Conservation (phyloP, 2,888 invertebrate species). For the Pocota personata region DNA sequence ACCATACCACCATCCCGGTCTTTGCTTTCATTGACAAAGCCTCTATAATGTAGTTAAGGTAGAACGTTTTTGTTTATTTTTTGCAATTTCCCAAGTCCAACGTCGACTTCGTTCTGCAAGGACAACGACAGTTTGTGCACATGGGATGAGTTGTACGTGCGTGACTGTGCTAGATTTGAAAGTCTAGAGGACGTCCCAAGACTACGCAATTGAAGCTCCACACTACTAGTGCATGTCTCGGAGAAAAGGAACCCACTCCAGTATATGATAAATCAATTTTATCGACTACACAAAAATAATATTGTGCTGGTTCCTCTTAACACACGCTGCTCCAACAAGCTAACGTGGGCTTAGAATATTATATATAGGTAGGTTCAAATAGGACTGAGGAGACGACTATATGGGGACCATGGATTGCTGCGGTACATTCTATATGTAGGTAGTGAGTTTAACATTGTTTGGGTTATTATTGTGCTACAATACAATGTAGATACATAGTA, state of each 20-base stretch:
- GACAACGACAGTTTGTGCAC: slow-evolving; percentile 21
- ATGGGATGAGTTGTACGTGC: slow-evolving; percentile 33
- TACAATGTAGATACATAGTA: slow-evolving; percentile 12
- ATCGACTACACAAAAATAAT: slow-evolving; percentile 67
- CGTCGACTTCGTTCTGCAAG: slow-evolving; percentile 8
- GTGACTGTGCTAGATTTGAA: slow-evolving; percentile 50
- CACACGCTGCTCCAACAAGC: background rate
- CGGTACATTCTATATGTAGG: background rate
- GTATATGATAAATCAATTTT: slow-evolving; percentile 64
- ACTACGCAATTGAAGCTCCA: slow-evolving; percentile 46
- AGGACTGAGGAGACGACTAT: background rate
- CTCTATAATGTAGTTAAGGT: slow-evolving; percentile 18
- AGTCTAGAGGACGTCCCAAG: slow-evolving; percentile 33
- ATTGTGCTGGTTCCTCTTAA: background rate
- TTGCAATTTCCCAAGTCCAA: slow-evolving; percentile 21
- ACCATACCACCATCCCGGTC: background rate
- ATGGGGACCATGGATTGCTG: background rate
- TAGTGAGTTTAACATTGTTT: slow-evolving; percentile 38
- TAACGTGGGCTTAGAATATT: slow-evolving; percentile 9
- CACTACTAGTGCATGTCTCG: slow-evolving; percentile 31
- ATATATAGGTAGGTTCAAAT: slow-evolving; percentile 14
- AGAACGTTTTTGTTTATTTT: slow-evolving; percentile 28
- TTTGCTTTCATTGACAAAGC: slow-evolving; percentile 5
- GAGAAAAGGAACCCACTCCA: background rate
- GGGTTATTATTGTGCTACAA: slow-evolving; percentile 28